Evolutionary conservation across 2,113 vertebrate genomes (phyloP), one percentile per base, ranked within the genome.

Genomic region (Cariama cristata): DNA sequence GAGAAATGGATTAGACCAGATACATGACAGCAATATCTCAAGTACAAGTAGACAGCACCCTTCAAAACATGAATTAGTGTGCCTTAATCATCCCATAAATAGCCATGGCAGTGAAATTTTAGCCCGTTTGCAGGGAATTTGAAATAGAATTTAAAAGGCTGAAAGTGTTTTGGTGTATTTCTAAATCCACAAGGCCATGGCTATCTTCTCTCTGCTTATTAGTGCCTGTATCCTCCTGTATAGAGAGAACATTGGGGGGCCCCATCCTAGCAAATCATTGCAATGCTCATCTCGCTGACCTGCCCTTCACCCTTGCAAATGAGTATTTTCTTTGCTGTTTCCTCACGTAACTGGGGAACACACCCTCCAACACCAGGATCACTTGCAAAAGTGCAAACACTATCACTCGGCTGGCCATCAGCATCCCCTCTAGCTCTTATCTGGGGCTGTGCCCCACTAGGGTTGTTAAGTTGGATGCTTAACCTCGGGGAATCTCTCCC

Each of bases 271-370:
- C 64, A 96, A 94, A 79, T 84, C 77, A 93, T 63, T 84, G 30
- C 50, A 91, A 47, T 6, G 35, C 4, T 95, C 69, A 72, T 79
- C 49, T 93, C 14, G 1, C 58, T 92, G 92, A 94, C 85, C 92
- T 97, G 27, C 85, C 45, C 52, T 90, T 96, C 85, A 88, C 74
- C 92, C 47, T 85, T 88, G 32, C 66, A 91, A 95, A 90, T 16
- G 90, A 58, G 3, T 75, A 49, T 93, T 94, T 96, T 86, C 47
- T 84, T 91, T 88, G 62, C 69, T 69, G 27, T 90, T 94, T 97
- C 49, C 91, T 95, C 85, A 79, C 40, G 49, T 90, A 79, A 82
- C 69, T 82, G 66, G 27, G 30, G 44, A 93, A 93, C 87, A 85
- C 74, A 72, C 85, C 77, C 81, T 95, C 49, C 59, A 56, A 76